Conservation (phyloP, 1,140 invertebrate genomes). For the Euura lappo region DNA sequence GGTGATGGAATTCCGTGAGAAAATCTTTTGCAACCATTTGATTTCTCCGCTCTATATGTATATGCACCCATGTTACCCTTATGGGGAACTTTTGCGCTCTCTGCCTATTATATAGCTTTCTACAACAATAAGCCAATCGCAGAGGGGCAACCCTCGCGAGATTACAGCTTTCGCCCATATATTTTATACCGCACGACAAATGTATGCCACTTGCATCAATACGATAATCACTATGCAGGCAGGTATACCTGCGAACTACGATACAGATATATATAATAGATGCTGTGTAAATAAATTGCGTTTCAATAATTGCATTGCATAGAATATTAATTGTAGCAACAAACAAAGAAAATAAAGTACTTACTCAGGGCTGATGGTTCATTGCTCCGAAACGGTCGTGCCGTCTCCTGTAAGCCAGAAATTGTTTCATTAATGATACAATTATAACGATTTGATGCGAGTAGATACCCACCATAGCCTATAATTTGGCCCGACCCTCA, state of each 20-base stretch:
- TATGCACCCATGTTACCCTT: neutral
- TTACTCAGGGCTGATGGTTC: neutral
- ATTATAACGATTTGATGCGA: neutral
- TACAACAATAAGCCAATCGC: neutral
- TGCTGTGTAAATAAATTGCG: no score
- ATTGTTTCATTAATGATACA: neutral
- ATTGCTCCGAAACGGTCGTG: constrained; percentile 2
- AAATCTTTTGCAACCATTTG: neutral
- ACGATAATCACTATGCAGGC: neutral
- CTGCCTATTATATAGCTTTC: neutral
- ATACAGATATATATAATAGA: no score
- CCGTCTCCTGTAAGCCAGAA: neutral
- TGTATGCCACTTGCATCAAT: neutral
- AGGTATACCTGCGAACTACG: neutral
- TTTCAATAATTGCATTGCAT: no score
- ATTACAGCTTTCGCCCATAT: constrained; percentile 1
- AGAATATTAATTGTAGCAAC: no score
- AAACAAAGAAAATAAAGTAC: neutral
- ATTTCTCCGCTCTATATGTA: neutral
- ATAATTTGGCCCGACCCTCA: neutral
- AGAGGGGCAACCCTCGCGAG: neutral
- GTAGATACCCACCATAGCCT: neutral
- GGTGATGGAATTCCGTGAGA: no score
- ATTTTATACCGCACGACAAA: neutral
- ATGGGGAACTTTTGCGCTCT: neutral